Base-by-base conservation (phyloP, 2,113 vertebrate species). In the Telmatochromis sp. region DNA sequence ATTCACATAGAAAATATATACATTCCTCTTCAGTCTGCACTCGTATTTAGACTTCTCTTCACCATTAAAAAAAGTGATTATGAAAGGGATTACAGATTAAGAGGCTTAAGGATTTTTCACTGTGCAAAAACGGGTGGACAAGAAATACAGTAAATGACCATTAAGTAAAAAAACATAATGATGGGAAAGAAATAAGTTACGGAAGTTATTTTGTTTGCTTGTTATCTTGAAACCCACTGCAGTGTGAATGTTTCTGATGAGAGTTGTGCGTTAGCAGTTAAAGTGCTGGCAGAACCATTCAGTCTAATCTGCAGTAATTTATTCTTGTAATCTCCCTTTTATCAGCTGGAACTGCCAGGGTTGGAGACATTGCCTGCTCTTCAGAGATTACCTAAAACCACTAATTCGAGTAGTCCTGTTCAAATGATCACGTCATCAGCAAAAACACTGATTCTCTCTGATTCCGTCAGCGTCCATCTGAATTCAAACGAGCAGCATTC, bases 291-390 rank as follows among this genome's bases (percentile, higher is more conserved):
- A 6, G 68, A 89, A 87, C 58, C 33, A 83, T 78, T 81, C 45
- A 12, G 13, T 78, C 33, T 92, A 95, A 95, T 95, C 94, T 91
- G 87, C 53, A 33, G 85, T 80, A 94, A 94, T 93, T 91, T 90
- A 91, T 88, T 78, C 89, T 70, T 83, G 75, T 94, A 95, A 96
- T 96, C 94, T 95, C 93, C 93, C 88, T 93, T 95, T 94, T 93
- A 94, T 93, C 88, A 93, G 81, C 54, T 28, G 86, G 88, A 91
- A 91, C 65, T 81, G 83, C 54, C 6, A 12, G 81, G 65, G 35
- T 37, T 58, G 89, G 73, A 89, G 88, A 89, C 45, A 33, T 51
- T 54, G 73, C 88, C 42, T 75, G 28, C 84, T 90, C 85, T 75
- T 68, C 55, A 83, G 84, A 91, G 92, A 93, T 95, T 94, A 95